Conservation (phyloP, 2,113 vertebrate genomes). For the Paralichthys olivaceus region DNA sequence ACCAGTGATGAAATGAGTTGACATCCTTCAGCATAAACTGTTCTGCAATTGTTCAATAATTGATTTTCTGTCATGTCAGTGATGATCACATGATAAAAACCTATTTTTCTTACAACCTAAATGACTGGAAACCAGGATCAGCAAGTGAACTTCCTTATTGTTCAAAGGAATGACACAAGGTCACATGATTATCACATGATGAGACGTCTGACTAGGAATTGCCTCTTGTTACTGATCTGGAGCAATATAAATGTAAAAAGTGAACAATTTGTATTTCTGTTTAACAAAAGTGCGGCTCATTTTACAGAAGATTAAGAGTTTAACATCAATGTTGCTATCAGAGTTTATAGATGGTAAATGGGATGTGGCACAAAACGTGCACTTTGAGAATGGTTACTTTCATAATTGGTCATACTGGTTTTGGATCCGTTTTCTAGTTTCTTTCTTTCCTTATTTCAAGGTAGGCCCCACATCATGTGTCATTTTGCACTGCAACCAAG, state of each 20-base stretch:
- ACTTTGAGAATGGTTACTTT: constrained; percentile 24
- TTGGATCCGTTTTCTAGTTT: background rate
- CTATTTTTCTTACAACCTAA: background rate
- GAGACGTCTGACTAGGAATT: constrained; percentile 51
- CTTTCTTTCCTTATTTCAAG: background rate
- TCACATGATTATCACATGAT: constrained; percentile 80
- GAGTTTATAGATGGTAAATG: background rate
- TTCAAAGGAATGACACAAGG: constrained; percentile 53
- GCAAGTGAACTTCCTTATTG: constrained; percentile 71
- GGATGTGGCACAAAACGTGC: constrained; percentile 2
- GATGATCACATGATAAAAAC: background rate
- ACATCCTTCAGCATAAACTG: background rate
- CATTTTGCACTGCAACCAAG: background rate
- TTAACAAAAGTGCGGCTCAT: background rate
- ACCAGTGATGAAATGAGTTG: background rate
- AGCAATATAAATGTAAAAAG: background rate
- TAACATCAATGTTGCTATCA: background rate
- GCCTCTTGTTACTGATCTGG: background rate
- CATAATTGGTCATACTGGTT: constrained; percentile 4
- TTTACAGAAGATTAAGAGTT: background rate
- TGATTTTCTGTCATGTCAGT: background rate
- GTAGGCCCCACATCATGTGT: background rate
- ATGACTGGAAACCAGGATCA: constrained; percentile 14
- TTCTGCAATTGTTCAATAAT: background rate
- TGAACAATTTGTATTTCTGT: background rate